phyloP scores from a whole-genome alignment of 2,113 vertebrate genomes.

The Galemys pyrenaicus region DNA sequence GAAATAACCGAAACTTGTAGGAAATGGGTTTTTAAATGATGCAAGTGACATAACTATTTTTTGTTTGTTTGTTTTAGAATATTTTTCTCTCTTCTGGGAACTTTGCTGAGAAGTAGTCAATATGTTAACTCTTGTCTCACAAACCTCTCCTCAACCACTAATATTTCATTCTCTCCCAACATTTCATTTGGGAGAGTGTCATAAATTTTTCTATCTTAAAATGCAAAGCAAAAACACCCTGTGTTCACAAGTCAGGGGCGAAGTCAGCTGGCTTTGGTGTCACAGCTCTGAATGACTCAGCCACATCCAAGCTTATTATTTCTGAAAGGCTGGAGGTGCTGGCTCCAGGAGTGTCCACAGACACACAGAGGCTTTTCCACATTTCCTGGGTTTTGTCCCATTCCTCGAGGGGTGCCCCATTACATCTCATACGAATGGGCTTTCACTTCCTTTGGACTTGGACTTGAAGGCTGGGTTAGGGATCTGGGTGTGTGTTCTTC shows the following conservation, averaged over 20 bases:
- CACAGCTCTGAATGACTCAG: background rate
- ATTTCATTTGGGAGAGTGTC: background rate
- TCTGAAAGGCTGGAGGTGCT: background rate
- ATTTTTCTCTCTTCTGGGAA: background rate
- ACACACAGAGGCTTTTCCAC: background rate
- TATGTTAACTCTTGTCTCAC: background rate
- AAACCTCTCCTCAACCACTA: background rate
- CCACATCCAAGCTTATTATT: rapidly evolving
- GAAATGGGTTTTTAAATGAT: background rate
- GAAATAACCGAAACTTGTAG: background rate
- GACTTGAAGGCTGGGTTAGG: background rate
- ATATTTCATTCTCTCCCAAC: background rate
- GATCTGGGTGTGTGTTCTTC: conserved; percentile 38
- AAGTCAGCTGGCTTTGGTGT: background rate
- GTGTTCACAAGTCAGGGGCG: background rate
- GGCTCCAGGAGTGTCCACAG: background rate
- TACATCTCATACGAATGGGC: background rate
- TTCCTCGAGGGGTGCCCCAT: conserved; percentile 49
- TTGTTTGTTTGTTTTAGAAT: background rate
- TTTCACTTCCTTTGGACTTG: conserved; percentile 39
- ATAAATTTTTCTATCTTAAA: conserved; percentile 19
- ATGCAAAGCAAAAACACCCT: background rate
- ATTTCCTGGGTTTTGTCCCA: background rate
- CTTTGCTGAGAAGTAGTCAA: background rate
- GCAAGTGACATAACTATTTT: background rate